Evolutionary conservation across 1,140 invertebrate genomes (phyloP).

Genomic region (Pemphigus obesinymphae): DNA sequence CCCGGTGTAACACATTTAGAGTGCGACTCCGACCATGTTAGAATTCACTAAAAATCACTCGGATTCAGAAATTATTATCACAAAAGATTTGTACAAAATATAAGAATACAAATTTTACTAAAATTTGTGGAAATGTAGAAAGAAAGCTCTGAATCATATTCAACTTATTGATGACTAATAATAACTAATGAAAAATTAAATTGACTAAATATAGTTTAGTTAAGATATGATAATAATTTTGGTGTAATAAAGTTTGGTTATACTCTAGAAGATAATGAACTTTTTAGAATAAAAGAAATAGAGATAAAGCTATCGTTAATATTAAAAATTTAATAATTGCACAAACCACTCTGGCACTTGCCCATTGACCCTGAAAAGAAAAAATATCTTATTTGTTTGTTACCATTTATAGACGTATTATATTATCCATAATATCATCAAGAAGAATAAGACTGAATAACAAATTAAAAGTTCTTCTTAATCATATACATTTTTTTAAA

Average conservation of each 20-base stretch:
- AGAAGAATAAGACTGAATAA: no score
- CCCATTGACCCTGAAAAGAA: neutral
- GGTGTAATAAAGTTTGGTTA: neutral
- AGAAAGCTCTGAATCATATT: neutral
- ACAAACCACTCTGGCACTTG: neutral
- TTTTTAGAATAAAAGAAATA: neutral
- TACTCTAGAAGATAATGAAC: neutral
- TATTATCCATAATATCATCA: neutral
- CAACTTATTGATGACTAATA: neutral
- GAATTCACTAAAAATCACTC: conserved; percentile 15
- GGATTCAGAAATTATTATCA: neutral
- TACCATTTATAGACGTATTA: neutral
- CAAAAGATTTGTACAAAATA: neutral
- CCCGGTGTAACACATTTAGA: conserved; percentile 10
- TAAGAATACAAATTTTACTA: neutral
- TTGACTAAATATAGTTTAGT: neutral
- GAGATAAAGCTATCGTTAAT: neutral
- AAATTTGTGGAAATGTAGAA: neutral
- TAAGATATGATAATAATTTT: neutral
- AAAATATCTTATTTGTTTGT: neutral
- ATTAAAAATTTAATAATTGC: neutral
- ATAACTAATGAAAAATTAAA: neutral
- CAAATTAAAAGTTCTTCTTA: no score
- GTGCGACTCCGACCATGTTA: conserved; percentile 22
- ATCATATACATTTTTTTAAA: no score